A percentile compares a stretch with the other conserved stretches of the same genome.
Conservation (phyloP, 2,113 vertebrate species). For the Centropus bengalensis region DNA sequence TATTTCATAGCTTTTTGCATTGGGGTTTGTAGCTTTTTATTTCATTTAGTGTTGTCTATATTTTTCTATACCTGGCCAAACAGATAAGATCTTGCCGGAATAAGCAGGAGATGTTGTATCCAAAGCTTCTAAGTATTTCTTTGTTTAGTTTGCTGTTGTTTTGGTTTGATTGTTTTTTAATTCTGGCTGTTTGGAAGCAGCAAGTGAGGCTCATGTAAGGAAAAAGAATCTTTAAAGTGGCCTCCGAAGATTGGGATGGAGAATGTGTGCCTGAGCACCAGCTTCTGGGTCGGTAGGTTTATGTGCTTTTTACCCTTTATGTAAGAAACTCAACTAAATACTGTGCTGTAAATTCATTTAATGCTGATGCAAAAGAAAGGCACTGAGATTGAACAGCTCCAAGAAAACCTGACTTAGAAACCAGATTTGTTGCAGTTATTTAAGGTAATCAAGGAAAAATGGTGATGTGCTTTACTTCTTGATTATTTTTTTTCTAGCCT, state of each 20-base stretch:
- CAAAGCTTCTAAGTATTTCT: background rate
- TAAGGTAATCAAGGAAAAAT: background rate
- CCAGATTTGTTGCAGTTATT: background rate
- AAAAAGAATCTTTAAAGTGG: conserved; percentile 61
- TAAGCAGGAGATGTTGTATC: background rate
- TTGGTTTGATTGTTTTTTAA: background rate
- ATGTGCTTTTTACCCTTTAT: background rate
- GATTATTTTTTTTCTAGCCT: background rate
- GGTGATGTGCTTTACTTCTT: background rate
- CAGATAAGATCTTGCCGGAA: background rate
- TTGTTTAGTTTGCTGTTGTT: background rate
- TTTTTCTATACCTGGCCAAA: background rate
- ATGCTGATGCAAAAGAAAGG: background rate
- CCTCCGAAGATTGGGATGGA: background rate
- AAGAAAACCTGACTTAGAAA: background rate
- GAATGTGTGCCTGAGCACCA: background rate
- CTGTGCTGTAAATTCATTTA: background rate
- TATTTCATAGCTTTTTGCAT: background rate
- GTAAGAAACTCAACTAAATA: background rate
- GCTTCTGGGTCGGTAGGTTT: background rate
- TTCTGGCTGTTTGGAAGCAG: conserved; percentile 75
- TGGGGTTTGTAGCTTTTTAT: background rate
- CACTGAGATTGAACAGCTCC: background rate
- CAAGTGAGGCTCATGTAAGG: conserved; percentile 76
- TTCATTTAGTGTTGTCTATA: background rate